Evolutionary conservation across 1,140 invertebrate genomes (phyloP), one percentile per base, ranked within the genome.

Genomic region (Megalonaias nervosa): DNA sequence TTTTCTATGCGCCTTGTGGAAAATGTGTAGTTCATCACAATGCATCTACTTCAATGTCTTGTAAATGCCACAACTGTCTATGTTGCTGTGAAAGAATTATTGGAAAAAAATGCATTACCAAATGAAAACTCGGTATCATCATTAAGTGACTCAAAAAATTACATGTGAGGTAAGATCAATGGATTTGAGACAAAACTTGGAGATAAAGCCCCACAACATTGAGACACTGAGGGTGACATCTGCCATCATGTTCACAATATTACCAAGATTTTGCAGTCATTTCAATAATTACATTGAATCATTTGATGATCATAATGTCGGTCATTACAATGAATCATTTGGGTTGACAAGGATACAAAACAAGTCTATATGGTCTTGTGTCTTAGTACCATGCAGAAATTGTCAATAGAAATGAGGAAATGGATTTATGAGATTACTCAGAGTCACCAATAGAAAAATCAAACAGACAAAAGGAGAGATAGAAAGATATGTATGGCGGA

Each of bases 221-320:
- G 83, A 15, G 82, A 83, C 59, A 82, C 83, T 61, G 80, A 82
- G 74, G 83, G 83, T 31, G 82, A 85, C 66, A 71, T 77, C 12
- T 84, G 81, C 59, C 81, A 84, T 58, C 83, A 83, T 71, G 71
- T 70, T 1, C 80, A 83, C 55, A 83, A 77, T 82, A 80, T 80
- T 19, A 23, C 77, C 16, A 81, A 83, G 61, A 56, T 78, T 83
- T 62, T 83, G 82, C 67, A 31, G 31, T 31, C 31, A 31, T 31
- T 31, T 31, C 5, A 5, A 31, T 2, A 1, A 31, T 31, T 31
- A 31, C 31, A 31, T 31, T 31, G 31, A 31, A 31, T 31, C 31
- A 31, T 1, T 31, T 31, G 31, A 31, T 31, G 31, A 31, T 31
- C 2, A 2, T 1, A 31, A 31, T n/a, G n/a, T n/a, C n/a, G n/a